These are phyloP conservation scores for Plutomurus gul DNA, from an alignment of 1,140 invertebrate species.

Conservation along the genomic window DNA sequence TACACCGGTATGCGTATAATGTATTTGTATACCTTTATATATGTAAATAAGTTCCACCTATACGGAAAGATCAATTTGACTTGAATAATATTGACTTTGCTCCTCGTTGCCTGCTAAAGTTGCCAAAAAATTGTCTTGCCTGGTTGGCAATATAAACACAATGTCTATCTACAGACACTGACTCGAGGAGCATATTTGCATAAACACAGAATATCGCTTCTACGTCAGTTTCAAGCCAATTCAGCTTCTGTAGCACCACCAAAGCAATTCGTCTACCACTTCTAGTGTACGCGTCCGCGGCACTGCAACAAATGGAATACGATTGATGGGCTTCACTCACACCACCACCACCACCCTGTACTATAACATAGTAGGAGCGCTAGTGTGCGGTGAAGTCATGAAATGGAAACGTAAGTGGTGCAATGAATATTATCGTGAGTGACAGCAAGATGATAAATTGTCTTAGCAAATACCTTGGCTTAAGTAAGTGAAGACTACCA, in stretches of 20 bases:
- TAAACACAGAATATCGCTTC: too few species aligned
- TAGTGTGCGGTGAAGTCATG: neutral
- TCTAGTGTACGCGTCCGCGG: too few species aligned
- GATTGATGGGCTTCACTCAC: too few species aligned
- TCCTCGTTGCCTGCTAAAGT: neutral
- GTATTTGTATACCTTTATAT: neutral
- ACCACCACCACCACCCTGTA: too few species aligned
- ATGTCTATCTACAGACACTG: neutral
- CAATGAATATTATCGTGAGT: neutral
- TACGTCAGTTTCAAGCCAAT: too few species aligned
- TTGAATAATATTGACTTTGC: neutral
- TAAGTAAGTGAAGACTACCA: too few species aligned
- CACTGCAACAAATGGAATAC: too few species aligned
- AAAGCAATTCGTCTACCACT: too few species aligned
- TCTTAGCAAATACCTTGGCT: neutral
- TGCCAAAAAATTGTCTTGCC: neutral
- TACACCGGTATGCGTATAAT: neutral
- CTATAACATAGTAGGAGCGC: too few species aligned
- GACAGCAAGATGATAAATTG: constrained; percentile 12
- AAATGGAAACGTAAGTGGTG: neutral
- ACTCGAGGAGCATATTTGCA: too few species aligned
- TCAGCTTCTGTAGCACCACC: too few species aligned
- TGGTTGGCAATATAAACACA: neutral
- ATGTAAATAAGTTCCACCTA: too few species aligned
- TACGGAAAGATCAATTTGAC: neutral